Evolutionary conservation across 2,113 vertebrate genomes (phyloP).

Genomic region (Sakesphorus luctuosus): DNA sequence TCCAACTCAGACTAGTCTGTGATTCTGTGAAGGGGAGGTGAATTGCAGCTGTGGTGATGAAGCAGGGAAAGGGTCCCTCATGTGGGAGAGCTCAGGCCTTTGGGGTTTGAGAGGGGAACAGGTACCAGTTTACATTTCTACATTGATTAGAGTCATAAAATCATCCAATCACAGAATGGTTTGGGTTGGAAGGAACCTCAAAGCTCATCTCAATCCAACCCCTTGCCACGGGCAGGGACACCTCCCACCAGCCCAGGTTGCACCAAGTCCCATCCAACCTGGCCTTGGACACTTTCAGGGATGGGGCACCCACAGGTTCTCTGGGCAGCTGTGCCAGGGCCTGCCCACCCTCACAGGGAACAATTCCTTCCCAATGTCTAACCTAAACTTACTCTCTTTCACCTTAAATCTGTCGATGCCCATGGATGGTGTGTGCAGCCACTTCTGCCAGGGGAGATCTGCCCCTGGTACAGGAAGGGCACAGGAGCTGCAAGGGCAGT

Average conservation of each 20-base stretch:
- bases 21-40: not conserved
- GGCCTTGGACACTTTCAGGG: not conserved
- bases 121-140: not conserved
- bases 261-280: rapidly evolving
- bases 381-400: not conserved
- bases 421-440: not conserved
- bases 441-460: not conserved
- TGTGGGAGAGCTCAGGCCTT: not conserved
- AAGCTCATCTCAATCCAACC: not conserved
- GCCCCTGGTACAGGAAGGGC: not conserved
- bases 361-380: not conserved
- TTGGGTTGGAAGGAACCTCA: not conserved
- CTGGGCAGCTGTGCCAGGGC: not conserved
- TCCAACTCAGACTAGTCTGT: too few species aligned
- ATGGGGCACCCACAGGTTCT: not conserved
- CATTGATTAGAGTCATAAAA: not conserved
- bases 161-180: not conserved
- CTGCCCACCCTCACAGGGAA: rapidly evolving
- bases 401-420: not conserved
- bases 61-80: not conserved
- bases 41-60: not conserved
- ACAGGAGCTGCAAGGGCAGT: not conserved
- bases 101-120: not conserved
- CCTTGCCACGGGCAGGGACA: not conserved
- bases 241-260: rapidly evolving